Conservation (phyloP, 2,797 vertebrate genomes). For the Oryzias sinensis region DNA sequence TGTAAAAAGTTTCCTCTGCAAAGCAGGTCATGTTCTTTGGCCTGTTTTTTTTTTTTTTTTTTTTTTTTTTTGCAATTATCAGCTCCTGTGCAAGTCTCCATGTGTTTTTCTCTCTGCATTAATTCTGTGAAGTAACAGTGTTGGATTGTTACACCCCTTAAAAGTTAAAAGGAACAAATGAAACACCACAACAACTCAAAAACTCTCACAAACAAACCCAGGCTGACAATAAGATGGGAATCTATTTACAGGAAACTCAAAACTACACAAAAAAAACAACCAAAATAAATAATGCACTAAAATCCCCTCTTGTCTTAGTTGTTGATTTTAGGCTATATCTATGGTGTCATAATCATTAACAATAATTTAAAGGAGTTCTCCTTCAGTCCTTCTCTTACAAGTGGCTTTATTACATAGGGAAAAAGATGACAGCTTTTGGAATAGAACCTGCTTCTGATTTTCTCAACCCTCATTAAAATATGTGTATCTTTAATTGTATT, state of each 20-base stretch:
- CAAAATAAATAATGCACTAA: background rate
- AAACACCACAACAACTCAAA: too few relatives aligned
- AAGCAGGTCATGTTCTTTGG: constrained; percentile 32
- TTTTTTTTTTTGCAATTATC: constrained; percentile 8
- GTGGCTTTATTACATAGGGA: constrained; percentile 40
- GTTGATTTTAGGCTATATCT: constrained; percentile 9
- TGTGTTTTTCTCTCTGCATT: constrained; percentile 4
- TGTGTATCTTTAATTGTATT: constrained; percentile 28
- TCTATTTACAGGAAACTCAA: too few relatives aligned
- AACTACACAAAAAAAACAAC: too few relatives aligned
- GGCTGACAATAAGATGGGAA: too few relatives aligned
- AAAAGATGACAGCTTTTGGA: background rate
- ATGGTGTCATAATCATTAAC: background rate
- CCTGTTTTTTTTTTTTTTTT: background rate
- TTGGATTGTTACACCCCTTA: background rate
- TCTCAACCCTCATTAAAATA: constrained; percentile 1
- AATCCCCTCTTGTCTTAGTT: background rate
- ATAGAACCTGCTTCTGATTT: constrained; percentile 25
- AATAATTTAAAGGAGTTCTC: too few relatives aligned
- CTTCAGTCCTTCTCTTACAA: constrained; percentile 26
- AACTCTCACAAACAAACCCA: too few relatives aligned
- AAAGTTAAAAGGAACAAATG: too few relatives aligned
- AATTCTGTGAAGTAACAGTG: constrained; percentile 10
- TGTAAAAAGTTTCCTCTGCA: constrained; percentile 27
- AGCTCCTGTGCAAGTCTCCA: constrained; percentile 11